A percentile compares a stretch with the other conserved stretches of the same genome.
phyloP scores from a whole-genome alignment of 2,888 invertebrate species.

The Drosophila fulvimacula region DNA sequence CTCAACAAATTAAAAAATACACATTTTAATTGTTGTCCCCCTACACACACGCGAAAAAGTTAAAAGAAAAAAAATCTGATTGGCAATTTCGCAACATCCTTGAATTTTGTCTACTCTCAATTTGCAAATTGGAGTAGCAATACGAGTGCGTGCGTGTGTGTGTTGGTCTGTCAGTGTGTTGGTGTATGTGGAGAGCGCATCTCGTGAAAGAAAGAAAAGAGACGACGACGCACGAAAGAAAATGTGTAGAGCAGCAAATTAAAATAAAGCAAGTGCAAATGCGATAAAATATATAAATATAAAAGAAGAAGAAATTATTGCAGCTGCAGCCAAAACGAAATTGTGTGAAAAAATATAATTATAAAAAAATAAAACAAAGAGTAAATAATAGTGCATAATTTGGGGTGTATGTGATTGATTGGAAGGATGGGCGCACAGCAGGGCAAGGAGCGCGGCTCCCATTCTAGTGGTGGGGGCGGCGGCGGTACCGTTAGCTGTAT shows the following conservation, averaged over 20 bases:
- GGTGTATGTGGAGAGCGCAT: conserved; percentile 56
- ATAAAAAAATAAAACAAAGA: neutral
- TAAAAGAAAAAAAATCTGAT: conserved; percentile 17
- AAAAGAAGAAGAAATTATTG: conserved; percentile 30
- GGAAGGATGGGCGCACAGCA: conserved; percentile 94
- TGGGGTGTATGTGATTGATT: conserved; percentile 60
- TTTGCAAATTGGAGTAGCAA: conserved; percentile 72
- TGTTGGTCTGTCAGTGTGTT: conserved; percentile 17
- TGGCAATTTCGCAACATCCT: conserved; percentile 68
- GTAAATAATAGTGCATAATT: conserved; percentile 26
- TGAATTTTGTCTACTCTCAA: conserved; percentile 82
- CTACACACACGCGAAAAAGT: neutral
- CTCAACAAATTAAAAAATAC: conserved; percentile 50
- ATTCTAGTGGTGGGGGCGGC: conserved; percentile 80
- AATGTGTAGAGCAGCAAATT: conserved; percentile 65
- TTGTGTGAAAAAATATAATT: conserved; percentile 31
- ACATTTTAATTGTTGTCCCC: conserved; percentile 18
- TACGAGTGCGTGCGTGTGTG: conserved; percentile 38
- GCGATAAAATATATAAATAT: conserved; percentile 41
- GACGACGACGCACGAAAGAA: conserved; percentile 57
- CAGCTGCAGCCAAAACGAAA: conserved; percentile 36
- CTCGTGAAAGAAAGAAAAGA: conserved; percentile 63
- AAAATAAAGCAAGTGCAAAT: conserved; percentile 60
- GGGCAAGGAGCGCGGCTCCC: conserved; percentile 92
- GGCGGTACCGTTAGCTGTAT: conserved; percentile 85